phyloP scores from a whole-genome alignment of 2,797 vertebrate genomes.

The Mastacembelus armatus region DNA sequence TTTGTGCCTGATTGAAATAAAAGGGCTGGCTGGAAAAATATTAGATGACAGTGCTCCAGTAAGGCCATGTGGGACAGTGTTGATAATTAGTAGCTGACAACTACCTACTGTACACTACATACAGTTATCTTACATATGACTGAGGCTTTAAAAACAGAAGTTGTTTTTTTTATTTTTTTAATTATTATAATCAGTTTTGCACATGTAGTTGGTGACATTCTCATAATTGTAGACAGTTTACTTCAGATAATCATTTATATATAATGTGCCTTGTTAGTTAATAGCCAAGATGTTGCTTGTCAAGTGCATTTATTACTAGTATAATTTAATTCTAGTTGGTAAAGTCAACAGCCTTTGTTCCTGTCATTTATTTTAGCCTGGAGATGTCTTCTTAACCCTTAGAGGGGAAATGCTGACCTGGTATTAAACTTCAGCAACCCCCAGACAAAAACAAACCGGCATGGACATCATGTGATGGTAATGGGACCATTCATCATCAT shows the following conservation, averaged over 20 bases:
- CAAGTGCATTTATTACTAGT: slow-evolving; percentile 10
- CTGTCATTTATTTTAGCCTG: slow-evolving; percentile 66
- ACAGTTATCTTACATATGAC: too few relatives aligned
- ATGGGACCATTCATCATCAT: slow-evolving; percentile 62
- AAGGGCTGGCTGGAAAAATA: too few relatives aligned
- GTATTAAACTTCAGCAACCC: slow-evolving; percentile 49
- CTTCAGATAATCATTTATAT: background rate
- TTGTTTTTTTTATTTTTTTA: too few relatives aligned
- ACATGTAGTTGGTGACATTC: background rate
- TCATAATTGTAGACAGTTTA: background rate
- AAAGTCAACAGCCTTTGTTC: slow-evolving; percentile 33
- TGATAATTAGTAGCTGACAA: background rate
- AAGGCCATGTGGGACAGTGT: background rate
- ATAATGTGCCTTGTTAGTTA: too few relatives aligned
- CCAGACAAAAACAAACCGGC: slow-evolving; percentile 67
- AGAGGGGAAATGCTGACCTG: slow-evolving; percentile 44
- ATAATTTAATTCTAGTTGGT: slow-evolving; percentile 19
- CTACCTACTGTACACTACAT: too few relatives aligned
- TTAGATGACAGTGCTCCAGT: background rate
- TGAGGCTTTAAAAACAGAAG: too few relatives aligned
- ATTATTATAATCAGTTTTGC: too few relatives aligned
- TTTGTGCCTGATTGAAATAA: too few relatives aligned
- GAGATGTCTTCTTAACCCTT: slow-evolving; percentile 69
- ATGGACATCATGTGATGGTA: slow-evolving; percentile 53
- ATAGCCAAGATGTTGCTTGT: background rate